A percentile compares a stretch with the other conserved stretches of the same genome.
Evolutionary conservation across 2,797 vertebrate genomes (phyloP).

Genomic region (Setipinna tenuifilis): DNA sequence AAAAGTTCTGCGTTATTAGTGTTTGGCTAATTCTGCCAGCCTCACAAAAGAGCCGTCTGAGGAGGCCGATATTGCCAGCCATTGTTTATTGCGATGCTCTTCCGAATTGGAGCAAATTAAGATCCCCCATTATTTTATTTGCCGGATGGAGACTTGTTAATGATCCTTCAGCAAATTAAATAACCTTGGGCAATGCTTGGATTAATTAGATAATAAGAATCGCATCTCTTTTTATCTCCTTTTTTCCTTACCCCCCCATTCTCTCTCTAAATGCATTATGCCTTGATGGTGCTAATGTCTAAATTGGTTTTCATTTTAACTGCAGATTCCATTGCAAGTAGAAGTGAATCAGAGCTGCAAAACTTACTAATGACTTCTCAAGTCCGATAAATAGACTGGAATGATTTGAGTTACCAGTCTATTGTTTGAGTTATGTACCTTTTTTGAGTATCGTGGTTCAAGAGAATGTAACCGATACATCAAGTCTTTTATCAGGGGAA

Average conservation of each 20-base stretch:
- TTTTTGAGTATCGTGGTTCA: not conserved
- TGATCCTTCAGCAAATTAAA: slow-evolving; percentile 82
- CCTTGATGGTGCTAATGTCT: slow-evolving; percentile 70
- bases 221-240: slow-evolving; percentile 74
- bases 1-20: slow-evolving; percentile 67
- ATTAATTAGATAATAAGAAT: slow-evolving; percentile 82
- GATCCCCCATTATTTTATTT: slow-evolving; percentile 79
- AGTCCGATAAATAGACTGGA: slow-evolving; percentile 40
- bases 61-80: slow-evolving; percentile 65
- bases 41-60: slow-evolving; percentile 60
- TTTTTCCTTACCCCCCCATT: slow-evolving; percentile 51
- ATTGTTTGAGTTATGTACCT: not conserved
- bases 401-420: slow-evolving; percentile 27
- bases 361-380: slow-evolving; percentile 42
- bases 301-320: slow-evolving; percentile 75
- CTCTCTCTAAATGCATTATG: slow-evolving; percentile 52
- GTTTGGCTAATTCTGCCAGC: slow-evolving; percentile 72
- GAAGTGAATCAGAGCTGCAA: slow-evolving; percentile 55
- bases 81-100: slow-evolving; percentile 72
- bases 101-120: slow-evolving; percentile 78
- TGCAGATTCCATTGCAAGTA: slow-evolving; percentile 59
- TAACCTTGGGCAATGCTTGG: slow-evolving; percentile 75
- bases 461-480: slow-evolving; percentile 43
- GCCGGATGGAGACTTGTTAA: slow-evolving; percentile 76
- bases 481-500: slow-evolving; percentile 42